Conservation (phyloP, 2,888 invertebrate species). For the Auanema freiburgensis region DNA sequence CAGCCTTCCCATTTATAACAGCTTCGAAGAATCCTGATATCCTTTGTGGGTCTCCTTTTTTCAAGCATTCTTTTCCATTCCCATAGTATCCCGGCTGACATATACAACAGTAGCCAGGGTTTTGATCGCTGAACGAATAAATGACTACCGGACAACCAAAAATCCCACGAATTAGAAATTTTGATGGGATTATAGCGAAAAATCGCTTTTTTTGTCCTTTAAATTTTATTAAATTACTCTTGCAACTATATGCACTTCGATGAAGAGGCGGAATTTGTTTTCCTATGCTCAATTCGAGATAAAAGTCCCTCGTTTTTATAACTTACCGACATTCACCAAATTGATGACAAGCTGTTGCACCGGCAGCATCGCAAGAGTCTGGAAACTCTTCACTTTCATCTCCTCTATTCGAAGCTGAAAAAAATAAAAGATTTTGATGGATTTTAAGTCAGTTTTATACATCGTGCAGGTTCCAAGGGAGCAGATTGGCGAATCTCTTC, state of each 20-base stretch:
- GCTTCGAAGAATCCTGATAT: slow-evolving; percentile 87
- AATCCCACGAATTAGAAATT: no score
- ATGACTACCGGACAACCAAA: no score
- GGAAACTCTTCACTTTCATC: no score
- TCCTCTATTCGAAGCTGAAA: no score
- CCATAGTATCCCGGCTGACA: slow-evolving; percentile 83
- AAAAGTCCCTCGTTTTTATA: background rate
- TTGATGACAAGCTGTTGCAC: slow-evolving; percentile 17
- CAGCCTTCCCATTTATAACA: slow-evolving; percentile 76
- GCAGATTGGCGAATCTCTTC: no score
- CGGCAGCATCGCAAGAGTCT: slow-evolving; percentile 6
- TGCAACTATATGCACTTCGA: no score
- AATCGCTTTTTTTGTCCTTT: no score
- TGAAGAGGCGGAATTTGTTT: background rate
- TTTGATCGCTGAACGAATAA: slow-evolving; percentile 84
- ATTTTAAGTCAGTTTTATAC: no score
- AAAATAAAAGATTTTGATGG: no score
- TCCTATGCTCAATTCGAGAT: background rate
- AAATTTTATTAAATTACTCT: no score
- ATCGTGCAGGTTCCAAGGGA: no score
- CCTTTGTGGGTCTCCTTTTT: slow-evolving; percentile 80
- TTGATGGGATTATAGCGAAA: no score
- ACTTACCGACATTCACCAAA: slow-evolving; percentile 10
- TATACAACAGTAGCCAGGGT: slow-evolving; percentile 84
- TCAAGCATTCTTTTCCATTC: slow-evolving; percentile 86